A percentile compares a stretch with the other conserved stretches of the same genome.
phyloP scores from a whole-genome alignment of 2,888 invertebrate species.

The Stenodera caucasica region DNA sequence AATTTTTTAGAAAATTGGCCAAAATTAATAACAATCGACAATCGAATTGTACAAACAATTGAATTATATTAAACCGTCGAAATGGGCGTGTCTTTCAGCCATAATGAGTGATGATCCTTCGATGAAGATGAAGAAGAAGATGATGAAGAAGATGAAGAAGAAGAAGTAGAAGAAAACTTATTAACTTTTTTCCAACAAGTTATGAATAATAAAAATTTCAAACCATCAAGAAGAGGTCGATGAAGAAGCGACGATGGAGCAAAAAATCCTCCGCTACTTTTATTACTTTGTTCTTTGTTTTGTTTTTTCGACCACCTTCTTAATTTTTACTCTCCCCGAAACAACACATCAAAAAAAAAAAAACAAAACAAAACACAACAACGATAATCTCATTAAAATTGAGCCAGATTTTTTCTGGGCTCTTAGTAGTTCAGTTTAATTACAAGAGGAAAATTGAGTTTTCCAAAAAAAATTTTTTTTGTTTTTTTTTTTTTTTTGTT shows the following conservation, averaged over 20 bases:
- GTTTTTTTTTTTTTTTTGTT: background rate
- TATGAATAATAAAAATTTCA: slow-evolving; percentile 17
- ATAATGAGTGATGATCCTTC: slow-evolving; percentile 30
- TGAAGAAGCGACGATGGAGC: background rate
- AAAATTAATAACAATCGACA: background rate
- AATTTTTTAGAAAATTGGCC: background rate
- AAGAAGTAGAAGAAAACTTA: background rate
- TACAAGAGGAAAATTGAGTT: background rate
- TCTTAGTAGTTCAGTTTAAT: background rate
- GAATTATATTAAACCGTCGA: slow-evolving; percentile 16
- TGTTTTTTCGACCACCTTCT: too few species aligned
- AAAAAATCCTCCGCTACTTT: background rate
- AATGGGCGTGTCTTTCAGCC: slow-evolving; percentile 25
- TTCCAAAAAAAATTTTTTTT: too few species aligned
- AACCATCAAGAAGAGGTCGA: background rate
- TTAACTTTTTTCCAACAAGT: slow-evolving; percentile 8
- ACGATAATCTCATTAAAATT: background rate
- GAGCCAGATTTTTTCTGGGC: too few species aligned
- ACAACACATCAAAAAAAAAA: too few species aligned
- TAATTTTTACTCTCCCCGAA: background rate
- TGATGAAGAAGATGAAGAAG: background rate
- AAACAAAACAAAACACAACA: background rate
- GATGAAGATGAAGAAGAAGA: background rate
- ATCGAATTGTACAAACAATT: background rate
- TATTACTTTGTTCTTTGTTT: too few species aligned